Evolutionary conservation across 1,140 invertebrate species (phyloP), one percentile per base, ranked within the genome.

Genomic region (Aphelinus certus): DNA sequence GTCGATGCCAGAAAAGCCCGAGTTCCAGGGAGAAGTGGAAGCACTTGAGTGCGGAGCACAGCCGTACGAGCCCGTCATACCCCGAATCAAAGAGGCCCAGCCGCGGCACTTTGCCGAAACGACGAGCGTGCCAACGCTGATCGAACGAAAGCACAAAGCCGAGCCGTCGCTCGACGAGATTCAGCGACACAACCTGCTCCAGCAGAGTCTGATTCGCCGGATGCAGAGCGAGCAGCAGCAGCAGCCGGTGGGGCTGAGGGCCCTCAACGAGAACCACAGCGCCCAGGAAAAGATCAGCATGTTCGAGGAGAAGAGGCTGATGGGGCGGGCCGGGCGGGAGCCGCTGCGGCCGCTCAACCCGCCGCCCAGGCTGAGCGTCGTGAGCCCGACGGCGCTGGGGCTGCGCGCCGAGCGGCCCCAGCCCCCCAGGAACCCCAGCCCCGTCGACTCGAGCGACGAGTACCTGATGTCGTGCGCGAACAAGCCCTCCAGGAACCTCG

Each of bases 371-470:
- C 58, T 79, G 3, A 82, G 82, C n/a, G 51, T 78, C 0, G 75
- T 82, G 0, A 75, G 76, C 47, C 70, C 81, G 3, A 81, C 81
- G 5, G 81, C 79, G 81, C 76, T 82, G 26, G 26, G 26, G 81
- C 77, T 84, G 81, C 84, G 78, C 4, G 80, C 81, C 45, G 77
- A 81, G 71, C 75, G 76, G 2, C 78, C 81, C 2, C 75, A 80
- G 1, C 48, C 81, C 10, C 64, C 76, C 1, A 86, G 78, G 26
- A 83, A 71, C 6, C 56, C 46, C 0, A 79, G 76, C 72, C 73
- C 81, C 0, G 79, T 84, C 42, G 86, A 88, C 51, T 83, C 85
- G 4, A 88, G 86, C 62, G 86, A 88, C 61, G 85, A 87, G n/a
- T 88, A 88, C 47, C 66, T 88, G 0, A 83, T 87, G 70, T 82